A percentile compares a stretch with the other conserved stretches of the same genome.
phyloP scores from a whole-genome alignment of 1,140 invertebrate genomes.

The Drosophila chauvacae region DNA sequence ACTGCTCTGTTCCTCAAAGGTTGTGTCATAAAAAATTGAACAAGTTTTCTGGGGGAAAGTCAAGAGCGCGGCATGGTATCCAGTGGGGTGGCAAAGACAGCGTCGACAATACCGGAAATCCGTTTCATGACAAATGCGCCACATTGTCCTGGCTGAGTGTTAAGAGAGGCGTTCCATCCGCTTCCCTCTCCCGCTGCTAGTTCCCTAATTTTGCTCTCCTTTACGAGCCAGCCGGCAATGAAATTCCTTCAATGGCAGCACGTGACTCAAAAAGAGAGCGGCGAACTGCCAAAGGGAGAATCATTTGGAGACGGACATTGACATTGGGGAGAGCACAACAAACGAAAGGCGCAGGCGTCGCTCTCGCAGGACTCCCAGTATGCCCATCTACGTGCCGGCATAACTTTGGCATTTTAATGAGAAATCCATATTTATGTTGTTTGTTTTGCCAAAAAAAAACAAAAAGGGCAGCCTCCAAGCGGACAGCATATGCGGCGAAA shows the following conservation, averaged over 20 bases:
- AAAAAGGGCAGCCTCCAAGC: constrained; percentile 21
- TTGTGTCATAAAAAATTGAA: constrained; percentile 79
- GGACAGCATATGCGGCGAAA: constrained; percentile 75
- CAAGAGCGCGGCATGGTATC: constrained; percentile 53
- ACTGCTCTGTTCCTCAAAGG: constrained; percentile 8
- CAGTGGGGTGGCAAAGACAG: constrained; percentile 48
- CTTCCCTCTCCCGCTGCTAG: neutral
- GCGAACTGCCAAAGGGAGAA: constrained; percentile 18
- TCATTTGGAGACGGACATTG: constrained; percentile 55
- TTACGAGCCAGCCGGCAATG: constrained; percentile 69
- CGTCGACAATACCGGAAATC: constrained; percentile 77
- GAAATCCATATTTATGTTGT: constrained; percentile 83
- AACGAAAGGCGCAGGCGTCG: constrained; percentile 42
- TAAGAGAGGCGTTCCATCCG: constrained; percentile 36
- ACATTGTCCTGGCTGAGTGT: constrained; percentile 71
- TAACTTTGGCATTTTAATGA: constrained; percentile 81
- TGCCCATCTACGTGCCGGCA: constrained; percentile 52
- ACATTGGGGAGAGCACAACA: constrained; percentile 54
- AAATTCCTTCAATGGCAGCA: constrained; percentile 82
- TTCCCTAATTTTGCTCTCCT: neutral
- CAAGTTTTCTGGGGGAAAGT: constrained; percentile 64
- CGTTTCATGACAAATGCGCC: constrained; percentile 82
- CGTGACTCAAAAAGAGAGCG: constrained; percentile 56
- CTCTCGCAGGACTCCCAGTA: constrained; percentile 38
- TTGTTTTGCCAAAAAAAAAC: constrained; percentile 73